A percentile compares a stretch with the other conserved stretches of the same genome.
These are phyloP conservation scores for Notarius lentiginosus DNA, from an alignment of 2,113 vertebrate species.

Conservation along the genomic window DNA sequence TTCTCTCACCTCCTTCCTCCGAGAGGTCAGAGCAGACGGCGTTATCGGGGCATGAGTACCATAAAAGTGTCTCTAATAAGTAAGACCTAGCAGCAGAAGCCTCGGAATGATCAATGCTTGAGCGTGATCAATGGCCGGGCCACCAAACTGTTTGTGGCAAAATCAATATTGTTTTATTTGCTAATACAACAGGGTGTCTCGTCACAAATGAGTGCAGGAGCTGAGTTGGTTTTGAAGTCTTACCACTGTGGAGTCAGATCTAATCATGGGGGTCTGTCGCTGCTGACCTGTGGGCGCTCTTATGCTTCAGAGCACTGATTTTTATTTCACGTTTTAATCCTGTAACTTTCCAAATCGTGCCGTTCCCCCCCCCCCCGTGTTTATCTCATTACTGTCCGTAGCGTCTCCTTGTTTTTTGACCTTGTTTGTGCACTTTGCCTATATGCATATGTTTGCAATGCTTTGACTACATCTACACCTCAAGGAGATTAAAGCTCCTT, in stretches of 20 bases:
- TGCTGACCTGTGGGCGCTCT: constrained; percentile 16
- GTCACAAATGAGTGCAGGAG: constrained; percentile 74
- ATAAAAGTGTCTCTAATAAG: constrained; percentile 70
- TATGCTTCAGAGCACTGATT: background rate
- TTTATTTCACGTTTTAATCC: background rate
- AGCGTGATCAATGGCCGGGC: constrained; percentile 75
- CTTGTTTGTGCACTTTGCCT: constrained; percentile 27
- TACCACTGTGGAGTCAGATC: constrained; percentile 51
- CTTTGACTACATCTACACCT: constrained; percentile 23
- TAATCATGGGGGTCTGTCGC: constrained; percentile 65
- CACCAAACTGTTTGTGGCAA: constrained; percentile 70
- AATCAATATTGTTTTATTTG: constrained; percentile 83
- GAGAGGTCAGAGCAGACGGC: constrained; percentile 64
- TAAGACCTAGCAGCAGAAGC: constrained; percentile 73
- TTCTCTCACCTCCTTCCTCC: constrained; percentile 23
- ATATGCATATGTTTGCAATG: constrained; percentile 27
- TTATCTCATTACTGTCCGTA: constrained; percentile 16
- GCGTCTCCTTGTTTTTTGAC: constrained; percentile 31
- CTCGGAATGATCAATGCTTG: constrained; percentile 77
- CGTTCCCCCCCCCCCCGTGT: background rate
- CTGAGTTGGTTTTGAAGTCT: constrained; percentile 68
- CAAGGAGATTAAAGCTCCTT: constrained; percentile 11
- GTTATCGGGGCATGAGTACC: constrained; percentile 60
- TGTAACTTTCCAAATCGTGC: too few relatives aligned
- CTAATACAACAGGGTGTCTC: constrained; percentile 77